Evolutionary conservation across 2,888 invertebrate species (phyloP).

Genomic region (Archips crataeganus): DNA sequence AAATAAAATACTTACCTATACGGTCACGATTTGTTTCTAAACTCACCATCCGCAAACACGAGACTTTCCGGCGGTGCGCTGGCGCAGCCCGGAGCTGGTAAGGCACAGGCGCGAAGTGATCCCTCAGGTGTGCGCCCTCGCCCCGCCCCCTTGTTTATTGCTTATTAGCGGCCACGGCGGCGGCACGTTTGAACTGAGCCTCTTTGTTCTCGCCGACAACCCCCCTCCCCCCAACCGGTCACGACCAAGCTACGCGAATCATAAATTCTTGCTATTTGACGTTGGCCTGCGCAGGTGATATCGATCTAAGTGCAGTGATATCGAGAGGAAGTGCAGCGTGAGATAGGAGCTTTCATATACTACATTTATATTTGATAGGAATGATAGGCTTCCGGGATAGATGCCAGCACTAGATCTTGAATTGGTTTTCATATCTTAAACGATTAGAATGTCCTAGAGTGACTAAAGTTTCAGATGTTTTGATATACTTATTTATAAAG

Average conservation of each 20-base stretch:
- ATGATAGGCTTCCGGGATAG: conserved; percentile 31
- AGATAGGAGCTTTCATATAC: conserved; percentile 30
- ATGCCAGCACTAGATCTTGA: conserved; percentile 34
- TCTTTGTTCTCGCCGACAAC: conserved; percentile 83
- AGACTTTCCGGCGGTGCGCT: conserved; percentile 46
- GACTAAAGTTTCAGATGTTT: no score
- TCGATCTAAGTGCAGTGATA: conserved; percentile 79
- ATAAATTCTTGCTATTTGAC: conserved; percentile 84
- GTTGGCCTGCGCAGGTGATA: conserved; percentile 77
- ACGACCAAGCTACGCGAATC: conserved; percentile 79
- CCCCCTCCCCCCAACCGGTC: conserved; percentile 63
- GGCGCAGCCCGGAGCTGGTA: conserved; percentile 52
- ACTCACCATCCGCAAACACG: not conserved
- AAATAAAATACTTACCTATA: no score
- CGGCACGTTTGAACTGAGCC: conserved; percentile 81
- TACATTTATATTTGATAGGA: conserved; percentile 34
- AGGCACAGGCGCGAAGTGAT: conserved; percentile 73
- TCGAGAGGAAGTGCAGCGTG: conserved; percentile 71
- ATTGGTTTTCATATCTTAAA: not conserved
- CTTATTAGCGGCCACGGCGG: conserved; percentile 82
- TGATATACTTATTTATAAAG: no score
- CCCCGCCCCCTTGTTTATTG: conserved; percentile 86
- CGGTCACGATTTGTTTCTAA: not conserved
- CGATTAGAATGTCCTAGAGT: not conserved
- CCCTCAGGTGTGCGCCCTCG: conserved; percentile 80